Evolutionary conservation across 2,888 invertebrate genomes (phyloP).

Genomic region (Eugnorisma glareosa): DNA sequence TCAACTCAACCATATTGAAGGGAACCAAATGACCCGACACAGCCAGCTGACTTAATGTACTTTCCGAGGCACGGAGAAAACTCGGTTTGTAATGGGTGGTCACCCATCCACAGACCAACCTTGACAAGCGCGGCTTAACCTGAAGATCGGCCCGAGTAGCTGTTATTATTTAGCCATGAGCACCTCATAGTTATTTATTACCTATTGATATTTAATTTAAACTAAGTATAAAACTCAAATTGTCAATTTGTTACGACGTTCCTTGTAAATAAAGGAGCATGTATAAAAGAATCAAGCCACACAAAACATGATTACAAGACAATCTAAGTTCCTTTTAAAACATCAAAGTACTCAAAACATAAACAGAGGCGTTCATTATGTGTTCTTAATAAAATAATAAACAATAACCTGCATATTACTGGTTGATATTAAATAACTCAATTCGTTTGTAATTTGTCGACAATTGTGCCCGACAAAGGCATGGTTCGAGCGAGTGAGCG

Average conservation of each 20-base stretch:
- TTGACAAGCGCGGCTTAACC: too few relatives aligned
- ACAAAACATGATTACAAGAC: constrained; percentile 44
- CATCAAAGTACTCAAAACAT: constrained; percentile 53
- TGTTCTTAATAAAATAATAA: constrained; percentile 81
- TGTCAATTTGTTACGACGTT: background rate
- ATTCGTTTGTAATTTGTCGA: constrained; percentile 91
- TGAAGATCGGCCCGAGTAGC: too few relatives aligned
- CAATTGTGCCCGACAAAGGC: constrained; percentile 91
- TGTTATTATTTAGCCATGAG: too few relatives aligned
- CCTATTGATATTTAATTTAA: background rate
- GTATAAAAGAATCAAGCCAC: background rate
- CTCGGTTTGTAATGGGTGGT: too few relatives aligned
- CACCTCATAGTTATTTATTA: background rate
- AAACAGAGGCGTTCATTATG: constrained; percentile 70
- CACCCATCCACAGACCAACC: too few relatives aligned
- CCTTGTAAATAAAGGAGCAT: too few relatives aligned
- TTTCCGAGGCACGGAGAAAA: too few relatives aligned
- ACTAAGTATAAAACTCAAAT: background rate
- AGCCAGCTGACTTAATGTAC: too few relatives aligned
- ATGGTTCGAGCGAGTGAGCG: constrained; percentile 89
- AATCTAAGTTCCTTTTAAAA: constrained; percentile 43
- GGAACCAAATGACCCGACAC: too few relatives aligned
- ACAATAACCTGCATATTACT: constrained; percentile 85
- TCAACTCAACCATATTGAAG: too few relatives aligned
- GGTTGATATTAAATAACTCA: constrained; percentile 90